Evolutionary conservation across 2,113 vertebrate genomes (phyloP).

Genomic region (Colaptes auratus): DNA sequence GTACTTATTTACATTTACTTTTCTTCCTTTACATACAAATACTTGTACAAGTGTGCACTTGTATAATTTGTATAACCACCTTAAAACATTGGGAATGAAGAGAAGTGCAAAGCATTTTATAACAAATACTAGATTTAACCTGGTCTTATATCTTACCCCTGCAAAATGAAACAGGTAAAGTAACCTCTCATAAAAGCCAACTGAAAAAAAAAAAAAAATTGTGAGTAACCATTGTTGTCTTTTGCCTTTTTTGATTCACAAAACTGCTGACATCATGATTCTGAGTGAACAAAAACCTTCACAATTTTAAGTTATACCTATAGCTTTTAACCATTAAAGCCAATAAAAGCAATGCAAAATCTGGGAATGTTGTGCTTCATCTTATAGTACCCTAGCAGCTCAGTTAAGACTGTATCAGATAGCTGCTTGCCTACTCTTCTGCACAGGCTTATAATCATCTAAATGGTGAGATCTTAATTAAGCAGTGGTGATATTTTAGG

Average conservation of each 20-base stretch:
- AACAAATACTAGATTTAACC: neutral
- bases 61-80: neutral
- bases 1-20: neutral
- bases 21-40: neutral
- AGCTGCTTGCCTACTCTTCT: neutral
- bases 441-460: constrained; percentile 1
- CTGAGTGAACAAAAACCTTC: neutral
- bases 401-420: constrained; percentile 12
- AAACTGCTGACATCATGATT: neutral
- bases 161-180: neutral
- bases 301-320: neutral
- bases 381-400: neutral
- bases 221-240: neutral
- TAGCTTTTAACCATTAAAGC: neutral
- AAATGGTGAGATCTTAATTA: constrained; percentile 21
- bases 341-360: neutral
- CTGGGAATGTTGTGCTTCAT: neutral
- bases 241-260: neutral
- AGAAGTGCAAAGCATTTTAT: neutral
- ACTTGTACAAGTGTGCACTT: neutral
- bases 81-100: neutral
- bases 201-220: neutral
- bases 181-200: neutral
- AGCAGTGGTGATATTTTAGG: neutral
- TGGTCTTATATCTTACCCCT: neutral